Evolutionary conservation across 2,888 invertebrate species (phyloP), one percentile per base, ranked within the genome.

Genomic region (Galeopsomyia nigrocyanea): DNA sequence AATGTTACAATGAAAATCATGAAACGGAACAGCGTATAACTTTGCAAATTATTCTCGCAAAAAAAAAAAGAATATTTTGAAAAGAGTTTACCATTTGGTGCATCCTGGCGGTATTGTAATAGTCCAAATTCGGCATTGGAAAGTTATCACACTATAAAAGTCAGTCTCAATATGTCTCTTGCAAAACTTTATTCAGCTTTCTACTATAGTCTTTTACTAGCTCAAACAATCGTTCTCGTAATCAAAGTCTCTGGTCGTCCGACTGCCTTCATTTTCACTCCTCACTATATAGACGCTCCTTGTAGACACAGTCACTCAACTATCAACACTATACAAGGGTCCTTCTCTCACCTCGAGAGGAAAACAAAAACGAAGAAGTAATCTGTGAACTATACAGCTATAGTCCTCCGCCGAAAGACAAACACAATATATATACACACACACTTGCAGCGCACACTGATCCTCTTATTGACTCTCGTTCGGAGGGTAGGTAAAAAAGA

Each of bases 21-120:
- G 3, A 47, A n/a, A n/a, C n/a, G n/a, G n/a, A n/a, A n/a, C n/a
- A n/a, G n/a, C n/a, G n/a, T n/a, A n/a, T n/a, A n/a, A n/a, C n/a
- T n/a, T 14, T 7, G 19, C 3, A 21, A 60, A 46, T 9, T 7
- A n/a, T n/a, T n/a, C n/a, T 16, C 16, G 57, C n/a, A 26, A 57
- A 16, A 14, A 2, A 26, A 56, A 21, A 2, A 22, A 56, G 55
- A 26, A 51, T 66, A 74, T 74, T 74, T 63, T 74, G 73, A 75
- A 77, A 75, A 68, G 73, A 78, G 77, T 82, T 85, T 86, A 86
- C 86, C 86, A 86, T 86, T 84, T 85, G 86, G 81, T 86, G 86
- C 85, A 86, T 86, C 79, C 86, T 84, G 69, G 86, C 84, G 73
- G 86, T 84, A 77, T 84, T 86, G 79, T 86, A 86, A 82, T 86